Evolutionary conservation across 2,888 invertebrate species (phyloP), one percentile per base, ranked within the genome.

Genomic region (Drosophila ustulata): DNA sequence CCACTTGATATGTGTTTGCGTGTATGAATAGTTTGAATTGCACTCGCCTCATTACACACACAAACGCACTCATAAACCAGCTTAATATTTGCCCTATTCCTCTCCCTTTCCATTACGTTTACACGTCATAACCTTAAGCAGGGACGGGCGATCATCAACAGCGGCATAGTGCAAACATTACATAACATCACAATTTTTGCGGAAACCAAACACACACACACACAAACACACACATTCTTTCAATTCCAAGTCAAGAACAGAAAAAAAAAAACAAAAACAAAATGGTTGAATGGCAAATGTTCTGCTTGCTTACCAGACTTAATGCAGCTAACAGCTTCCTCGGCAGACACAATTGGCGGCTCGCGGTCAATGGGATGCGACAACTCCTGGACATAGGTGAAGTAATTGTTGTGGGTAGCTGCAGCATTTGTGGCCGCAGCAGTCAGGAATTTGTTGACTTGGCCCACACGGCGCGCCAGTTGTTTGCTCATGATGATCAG

Each of bases 341-440:
- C 95, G 0, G 96, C 95, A 5, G 94, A 93, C 18, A 95, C 93
- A 93, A 94, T 95, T 92, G 95, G 95, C 0, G 97, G 97, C 69
- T 95, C 94, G 71, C 95, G 94, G 75, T 95, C 94, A 79, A 96
- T 93, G 11, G 97, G 96, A 93, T 97, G 96, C 41, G 97, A 94
- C 46, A 97, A 94, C 91, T 97, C 97, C 74, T 95, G 95, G 25
- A 95, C 95, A 89, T 97, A 97, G 0, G 97, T 95, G 91, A 95
- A 96, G 92, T 95, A 97, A 50, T 79, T 90, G 67, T 91, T 91
- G 43, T 90, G 88, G 63, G 69, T 62, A 18, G 76, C 46, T 8
- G 77, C 71, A 45, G 70, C 65, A 43, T 82, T 88, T 25, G 77
- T 75, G 25, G 78, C 45, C 7, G 75, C 37, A 9, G 30, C 61